These are phyloP conservation scores for Radopholus similis DNA, from an alignment of 1,140 invertebrate genomes.

Conservation along the genomic window DNA sequence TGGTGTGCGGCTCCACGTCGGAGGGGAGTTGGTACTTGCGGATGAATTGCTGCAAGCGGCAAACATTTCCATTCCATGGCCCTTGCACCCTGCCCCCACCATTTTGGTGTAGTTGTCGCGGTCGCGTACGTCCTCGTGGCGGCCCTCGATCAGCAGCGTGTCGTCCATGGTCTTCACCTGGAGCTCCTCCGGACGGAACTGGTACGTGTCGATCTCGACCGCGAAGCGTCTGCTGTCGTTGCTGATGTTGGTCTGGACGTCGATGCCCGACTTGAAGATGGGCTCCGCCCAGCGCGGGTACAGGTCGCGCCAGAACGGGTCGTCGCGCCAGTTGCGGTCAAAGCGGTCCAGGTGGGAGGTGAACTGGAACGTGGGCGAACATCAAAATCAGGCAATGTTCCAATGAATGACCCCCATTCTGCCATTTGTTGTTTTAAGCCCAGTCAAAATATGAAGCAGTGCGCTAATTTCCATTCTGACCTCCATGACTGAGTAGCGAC, in stretches of 20 bases:
- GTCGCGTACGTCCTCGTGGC: constrained; percentile 58
- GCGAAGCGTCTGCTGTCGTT: constrained; percentile 52
- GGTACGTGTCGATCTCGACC: constrained; percentile 57
- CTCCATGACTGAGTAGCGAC: too few relatives aligned
- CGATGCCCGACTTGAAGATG: constrained; percentile 58
- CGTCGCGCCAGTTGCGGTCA: constrained; percentile 55
- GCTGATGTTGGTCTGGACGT: constrained; percentile 48
- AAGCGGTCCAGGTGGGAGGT: constrained; percentile 55
- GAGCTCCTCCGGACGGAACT: constrained; percentile 58
- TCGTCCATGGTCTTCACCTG: constrained; percentile 60
- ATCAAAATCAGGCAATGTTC: too few relatives aligned
- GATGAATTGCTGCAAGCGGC: constrained; percentile 43
- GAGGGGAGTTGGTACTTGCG: constrained; percentile 57
- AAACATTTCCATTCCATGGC: not conserved
- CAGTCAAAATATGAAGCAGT: too few relatives aligned
- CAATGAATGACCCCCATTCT: too few relatives aligned
- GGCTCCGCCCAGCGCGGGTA: constrained; percentile 58
- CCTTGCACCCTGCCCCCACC: constrained; percentile 12
- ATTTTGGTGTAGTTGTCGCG: constrained; percentile 59
- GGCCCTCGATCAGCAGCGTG: constrained; percentile 56
- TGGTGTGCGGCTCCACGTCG: constrained; percentile 47
- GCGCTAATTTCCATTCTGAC: too few relatives aligned
- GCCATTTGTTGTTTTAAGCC: too few relatives aligned
- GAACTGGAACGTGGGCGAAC: constrained; percentile 38
- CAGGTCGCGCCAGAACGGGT: constrained; percentile 58